A percentile compares a stretch with the other conserved stretches of the same genome.
Evolutionary conservation across 2,113 vertebrate species (phyloP).

Genomic region (zebrafish (Danio rerio)): DNA sequence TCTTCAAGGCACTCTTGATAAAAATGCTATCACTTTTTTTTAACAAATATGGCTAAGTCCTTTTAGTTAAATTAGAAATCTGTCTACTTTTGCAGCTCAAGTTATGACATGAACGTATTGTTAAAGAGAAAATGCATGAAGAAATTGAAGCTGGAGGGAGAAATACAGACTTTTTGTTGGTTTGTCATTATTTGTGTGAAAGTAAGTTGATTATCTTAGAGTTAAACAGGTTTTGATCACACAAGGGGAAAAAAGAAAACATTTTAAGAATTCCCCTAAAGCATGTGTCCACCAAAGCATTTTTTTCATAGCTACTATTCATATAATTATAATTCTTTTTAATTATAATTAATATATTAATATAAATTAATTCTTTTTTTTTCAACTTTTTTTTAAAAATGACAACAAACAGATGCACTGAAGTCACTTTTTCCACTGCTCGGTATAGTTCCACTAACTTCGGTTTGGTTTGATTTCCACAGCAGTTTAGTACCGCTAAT

Average conservation of each 20-base stretch:
- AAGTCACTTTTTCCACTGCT: too few species aligned
- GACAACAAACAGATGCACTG: too few species aligned
- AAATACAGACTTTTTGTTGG: background rate
- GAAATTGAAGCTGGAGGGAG: background rate
- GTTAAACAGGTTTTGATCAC: background rate
- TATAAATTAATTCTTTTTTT: too few species aligned
- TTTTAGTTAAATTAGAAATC: background rate
- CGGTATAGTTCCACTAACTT: too few species aligned
- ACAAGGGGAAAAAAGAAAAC: background rate
- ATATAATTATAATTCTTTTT: too few species aligned
- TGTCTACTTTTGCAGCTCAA: background rate
- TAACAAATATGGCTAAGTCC: background rate
- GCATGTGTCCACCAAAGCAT: too few species aligned
- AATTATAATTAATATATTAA: too few species aligned
- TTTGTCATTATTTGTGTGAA: background rate
- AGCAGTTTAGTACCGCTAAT: too few species aligned
- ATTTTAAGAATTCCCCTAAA: too few species aligned
- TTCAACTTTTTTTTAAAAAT: too few species aligned
- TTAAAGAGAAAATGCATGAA: background rate
- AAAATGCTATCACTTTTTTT: background rate
- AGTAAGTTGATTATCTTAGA: background rate
- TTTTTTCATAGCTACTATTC: too few species aligned
- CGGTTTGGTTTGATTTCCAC: too few species aligned
- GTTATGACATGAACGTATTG: background rate
- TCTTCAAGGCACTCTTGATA: slow-evolving; percentile 20